Evolutionary conservation across 2,888 invertebrate species (phyloP), one percentile per base, ranked within the genome.

Genomic region (Euproctis similis): DNA sequence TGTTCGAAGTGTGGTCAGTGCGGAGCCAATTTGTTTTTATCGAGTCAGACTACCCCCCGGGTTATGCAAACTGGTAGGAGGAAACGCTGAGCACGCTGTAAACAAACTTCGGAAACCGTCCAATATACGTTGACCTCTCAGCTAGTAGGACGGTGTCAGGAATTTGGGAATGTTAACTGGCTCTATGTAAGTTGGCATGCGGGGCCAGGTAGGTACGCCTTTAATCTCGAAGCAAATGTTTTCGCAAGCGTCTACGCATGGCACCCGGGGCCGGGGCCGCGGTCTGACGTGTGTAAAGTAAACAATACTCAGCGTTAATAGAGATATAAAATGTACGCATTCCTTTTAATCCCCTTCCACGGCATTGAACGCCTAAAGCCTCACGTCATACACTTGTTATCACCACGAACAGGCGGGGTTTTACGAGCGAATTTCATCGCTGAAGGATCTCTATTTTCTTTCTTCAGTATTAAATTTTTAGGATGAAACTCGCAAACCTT

Each of bases 1-100:
- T 68, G 77, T 63, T 60, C 66, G n/a, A 57, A 62, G 73, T 74
- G 63, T 65, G 76, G 73, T 71, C 75, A 70, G 74, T 68, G n/a
- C n/a, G n/a, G 66, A 66, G 73, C 76, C 81, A 80, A 82, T 82
- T 80, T 82, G 74, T 82, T 82, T 81, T 82, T 82, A 82, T 82
- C 77, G 78, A 77, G n/a, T n/a, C n/a, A n/a, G 78, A 80, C 80
- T 80, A 77, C 80, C 81, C 81, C n/a, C 68, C 72, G 65, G 73
- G 73, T 80, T 80, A 80, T 81, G 81, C 78, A 80, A 80, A 81
- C 76, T 76, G 71, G 71, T 69, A 68, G 70, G n/a, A n/a, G n/a
- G 75, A 77, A 80, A 75, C 70, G 76, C 76, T 74, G 75, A 80
- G 69, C 67, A 60, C 59, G 68, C 65, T 77, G 78, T 80, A 82